These are phyloP conservation scores for Hipparchia sbordonii DNA, from an alignment of 2,888 invertebrate species.

Conservation along the genomic window DNA sequence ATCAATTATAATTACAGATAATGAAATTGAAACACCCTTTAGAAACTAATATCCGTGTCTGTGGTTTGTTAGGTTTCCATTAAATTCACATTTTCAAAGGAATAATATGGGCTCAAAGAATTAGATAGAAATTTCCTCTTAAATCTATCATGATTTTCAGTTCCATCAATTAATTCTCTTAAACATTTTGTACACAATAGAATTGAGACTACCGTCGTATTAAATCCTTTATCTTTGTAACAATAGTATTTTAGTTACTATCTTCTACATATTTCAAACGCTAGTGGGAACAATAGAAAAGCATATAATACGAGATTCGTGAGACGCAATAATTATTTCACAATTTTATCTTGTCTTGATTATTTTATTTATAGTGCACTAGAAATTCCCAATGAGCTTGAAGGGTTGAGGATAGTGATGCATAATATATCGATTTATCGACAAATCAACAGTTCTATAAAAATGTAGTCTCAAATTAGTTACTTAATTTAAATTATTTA, in stretches of 20 bases:
- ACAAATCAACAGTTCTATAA: constrained; percentile 27
- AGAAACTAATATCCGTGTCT: too few species aligned
- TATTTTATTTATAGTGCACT: constrained; percentile 70
- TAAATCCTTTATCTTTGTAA: background rate
- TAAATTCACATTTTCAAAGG: too few species aligned
- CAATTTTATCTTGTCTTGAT: constrained; percentile 65
- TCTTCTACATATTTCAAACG: constrained; percentile 7
- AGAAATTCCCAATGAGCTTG: constrained; percentile 59
- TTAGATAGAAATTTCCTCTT: too few species aligned
- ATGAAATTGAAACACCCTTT: too few species aligned
- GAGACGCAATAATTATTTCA: constrained; percentile 66
- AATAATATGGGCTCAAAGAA: too few species aligned
- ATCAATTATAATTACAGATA: too few species aligned
- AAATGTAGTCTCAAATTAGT: background rate
- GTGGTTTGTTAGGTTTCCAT: too few species aligned
- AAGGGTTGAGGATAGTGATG: constrained; percentile 45
- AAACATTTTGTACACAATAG: background rate
- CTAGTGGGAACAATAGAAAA: constrained; percentile 19
- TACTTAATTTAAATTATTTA: too few species aligned
- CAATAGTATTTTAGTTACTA: constrained; percentile 15
- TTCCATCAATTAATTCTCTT: background rate
- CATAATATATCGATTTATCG: constrained; percentile 27
- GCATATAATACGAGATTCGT: constrained; percentile 32
- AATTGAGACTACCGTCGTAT: background rate
- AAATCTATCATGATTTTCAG: background rate